A percentile compares a stretch with the other conserved stretches of the same genome.
These are phyloP conservation scores for Ferrisia virgata DNA, from an alignment of 2,888 invertebrate species.

Conservation along the genomic window DNA sequence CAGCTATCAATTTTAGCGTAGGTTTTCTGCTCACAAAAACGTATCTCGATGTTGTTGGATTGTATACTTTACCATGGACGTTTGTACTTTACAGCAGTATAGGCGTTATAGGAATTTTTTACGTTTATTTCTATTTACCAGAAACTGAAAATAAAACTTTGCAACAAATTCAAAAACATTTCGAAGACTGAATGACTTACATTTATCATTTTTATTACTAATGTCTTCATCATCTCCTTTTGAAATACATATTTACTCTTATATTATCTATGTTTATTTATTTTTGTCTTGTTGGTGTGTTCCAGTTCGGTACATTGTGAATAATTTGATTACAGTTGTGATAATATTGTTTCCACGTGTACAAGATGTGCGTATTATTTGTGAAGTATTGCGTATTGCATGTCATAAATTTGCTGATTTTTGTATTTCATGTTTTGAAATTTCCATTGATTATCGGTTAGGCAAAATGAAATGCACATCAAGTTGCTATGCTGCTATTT, in stretches of 20 bases:
- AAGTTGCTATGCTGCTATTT: too few species aligned
- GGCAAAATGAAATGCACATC: too few species aligned
- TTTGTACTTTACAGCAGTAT: background rate
- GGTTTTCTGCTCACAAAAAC: slow-evolving; percentile 24
- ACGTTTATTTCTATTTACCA: slow-evolving; percentile 8
- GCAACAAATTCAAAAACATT: slow-evolving; percentile 11
- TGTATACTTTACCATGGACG: background rate
- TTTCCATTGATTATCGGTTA: too few species aligned
- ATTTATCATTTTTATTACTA: background rate
- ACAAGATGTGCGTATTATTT: too few species aligned
- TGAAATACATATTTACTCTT: too few species aligned
- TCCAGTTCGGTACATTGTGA: too few species aligned
- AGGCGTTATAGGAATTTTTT: background rate
- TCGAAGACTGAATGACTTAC: slow-evolving; percentile 2
- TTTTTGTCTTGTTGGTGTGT: too few species aligned
- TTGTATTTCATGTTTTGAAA: too few species aligned
- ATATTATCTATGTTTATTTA: background rate
- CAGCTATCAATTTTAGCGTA: background rate
- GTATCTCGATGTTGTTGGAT: background rate
- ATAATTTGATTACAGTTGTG: background rate
- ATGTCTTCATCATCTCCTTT: background rate
- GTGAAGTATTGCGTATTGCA: too few species aligned
- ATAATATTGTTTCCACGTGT: background rate
- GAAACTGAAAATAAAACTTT: slow-evolving; percentile 25
- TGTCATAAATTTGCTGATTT: too few species aligned